Evolutionary conservation across 1,140 invertebrate species (phyloP).

Genomic region (Lasioglossum baleicum): DNA sequence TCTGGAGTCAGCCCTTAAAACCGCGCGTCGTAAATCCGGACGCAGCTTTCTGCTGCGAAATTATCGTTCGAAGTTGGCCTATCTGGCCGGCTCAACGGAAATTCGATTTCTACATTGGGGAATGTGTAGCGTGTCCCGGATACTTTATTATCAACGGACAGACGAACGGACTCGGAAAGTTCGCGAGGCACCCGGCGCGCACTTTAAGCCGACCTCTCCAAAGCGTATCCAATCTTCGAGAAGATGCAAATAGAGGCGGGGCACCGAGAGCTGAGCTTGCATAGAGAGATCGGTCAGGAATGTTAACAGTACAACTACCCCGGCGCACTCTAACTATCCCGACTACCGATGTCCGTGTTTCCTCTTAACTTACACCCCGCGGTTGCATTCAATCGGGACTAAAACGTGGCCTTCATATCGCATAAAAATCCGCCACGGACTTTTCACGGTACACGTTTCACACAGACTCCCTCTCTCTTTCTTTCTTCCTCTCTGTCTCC

Average conservation of each 20-base stretch:
- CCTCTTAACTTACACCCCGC: conserved; percentile 48
- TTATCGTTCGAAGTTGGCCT: conserved; percentile 25
- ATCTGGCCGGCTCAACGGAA: conserved; percentile 34
- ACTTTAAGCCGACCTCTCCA: conserved; percentile 59
- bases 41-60: background rate
- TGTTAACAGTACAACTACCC: conserved; percentile 20
- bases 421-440: conserved; percentile 36
- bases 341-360: conserved; percentile 11
- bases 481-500: background rate
- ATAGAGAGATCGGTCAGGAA: conserved; percentile 36
- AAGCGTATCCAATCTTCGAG: conserved; percentile 66
- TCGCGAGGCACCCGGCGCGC: conserved; percentile 35
- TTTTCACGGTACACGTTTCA: conserved; percentile 8
- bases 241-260: conserved; percentile 65
- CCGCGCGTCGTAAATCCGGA: conserved; percentile 6
- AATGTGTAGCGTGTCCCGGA: conserved; percentile 12
- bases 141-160: conserved; percentile 54
- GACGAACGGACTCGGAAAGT: conserved; percentile 15
- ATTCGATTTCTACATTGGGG: conserved; percentile 47
- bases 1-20: background rate
- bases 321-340: background rate
- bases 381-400: conserved; percentile 58
- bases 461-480: too few species aligned
- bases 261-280: background rate
- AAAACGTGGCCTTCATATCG: conserved; percentile 56